Evolutionary conservation across 2,113 vertebrate genomes (phyloP).

Genomic region (Ciconia stormi): DNA sequence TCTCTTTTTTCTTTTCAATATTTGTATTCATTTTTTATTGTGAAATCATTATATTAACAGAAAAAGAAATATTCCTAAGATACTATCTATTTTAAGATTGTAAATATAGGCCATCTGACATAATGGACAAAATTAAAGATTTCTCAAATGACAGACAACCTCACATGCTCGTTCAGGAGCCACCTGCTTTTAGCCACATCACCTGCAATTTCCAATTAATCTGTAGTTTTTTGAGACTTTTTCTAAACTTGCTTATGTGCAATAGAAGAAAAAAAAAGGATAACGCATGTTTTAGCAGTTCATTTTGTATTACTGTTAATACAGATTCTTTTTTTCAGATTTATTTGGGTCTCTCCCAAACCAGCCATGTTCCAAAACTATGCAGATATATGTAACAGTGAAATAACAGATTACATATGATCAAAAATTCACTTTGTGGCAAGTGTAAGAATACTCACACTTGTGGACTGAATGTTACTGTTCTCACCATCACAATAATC

Average conservation of each 20-base stretch:
- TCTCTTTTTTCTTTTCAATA: neutral
- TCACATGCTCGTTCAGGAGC: neutral
- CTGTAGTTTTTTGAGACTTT: neutral
- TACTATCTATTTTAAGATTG: neutral
- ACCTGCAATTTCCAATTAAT: neutral
- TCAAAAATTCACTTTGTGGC: neutral
- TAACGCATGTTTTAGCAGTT: neutral
- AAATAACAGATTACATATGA: neutral
- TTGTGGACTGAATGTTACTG: slow-evolving; percentile 80
- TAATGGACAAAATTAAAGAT: neutral
- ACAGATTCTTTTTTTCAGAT: neutral
- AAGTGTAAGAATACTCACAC: slow-evolving; percentile 79
- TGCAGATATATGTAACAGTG: neutral
- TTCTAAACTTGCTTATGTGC: neutral
- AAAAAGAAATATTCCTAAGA: neutral
- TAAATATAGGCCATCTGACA: neutral
- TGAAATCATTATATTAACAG: neutral
- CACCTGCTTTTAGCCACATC: neutral
- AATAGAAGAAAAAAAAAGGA: neutral
- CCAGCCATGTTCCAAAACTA: neutral
- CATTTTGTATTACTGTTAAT: neutral
- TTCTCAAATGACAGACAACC: neutral
- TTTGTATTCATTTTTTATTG: neutral
- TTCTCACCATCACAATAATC: slow-evolving; percentile 81
- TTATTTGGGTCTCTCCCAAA: neutral